Evolutionary conservation across 2,113 vertebrate genomes (phyloP).

Genomic region (Cynopterus brachyotis): DNA sequence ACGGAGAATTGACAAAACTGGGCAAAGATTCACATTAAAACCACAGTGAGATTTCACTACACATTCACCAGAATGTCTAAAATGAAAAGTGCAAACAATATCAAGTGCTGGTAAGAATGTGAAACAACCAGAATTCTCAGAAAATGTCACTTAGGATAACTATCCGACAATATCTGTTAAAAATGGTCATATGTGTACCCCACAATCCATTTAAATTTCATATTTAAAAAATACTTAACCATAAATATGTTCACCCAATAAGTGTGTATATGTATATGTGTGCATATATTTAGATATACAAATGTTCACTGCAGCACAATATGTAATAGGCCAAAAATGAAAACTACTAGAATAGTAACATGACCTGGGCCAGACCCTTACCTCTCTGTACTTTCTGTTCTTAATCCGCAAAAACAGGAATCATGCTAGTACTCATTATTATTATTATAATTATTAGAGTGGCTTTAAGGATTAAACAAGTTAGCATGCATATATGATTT

Average conservation of each 20-base stretch:
- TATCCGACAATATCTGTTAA: neutral
- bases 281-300: neutral
- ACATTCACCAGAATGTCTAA: neutral
- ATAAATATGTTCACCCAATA: neutral
- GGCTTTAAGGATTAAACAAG: neutral
- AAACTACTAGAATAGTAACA: neutral
- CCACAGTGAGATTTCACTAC: neutral
- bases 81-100: neutral
- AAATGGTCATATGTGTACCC: neutral
- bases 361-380: neutral
- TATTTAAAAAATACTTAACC: neutral
- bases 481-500: neutral
- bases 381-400: neutral
- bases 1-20: neutral
- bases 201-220: neutral
- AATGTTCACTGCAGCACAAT: neutral
- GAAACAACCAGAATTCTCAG: neutral
- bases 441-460: neutral
- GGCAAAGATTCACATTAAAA: neutral
- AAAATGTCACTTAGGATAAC: neutral
- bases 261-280: neutral
- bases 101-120: neutral
- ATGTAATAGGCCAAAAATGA: neutral
- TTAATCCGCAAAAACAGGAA: neutral
- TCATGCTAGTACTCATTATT: neutral